Evolutionary conservation across 2,797 vertebrate species (phyloP), one percentile per base, ranked within the genome.

Genomic region (Clarias laeviceps): DNA sequence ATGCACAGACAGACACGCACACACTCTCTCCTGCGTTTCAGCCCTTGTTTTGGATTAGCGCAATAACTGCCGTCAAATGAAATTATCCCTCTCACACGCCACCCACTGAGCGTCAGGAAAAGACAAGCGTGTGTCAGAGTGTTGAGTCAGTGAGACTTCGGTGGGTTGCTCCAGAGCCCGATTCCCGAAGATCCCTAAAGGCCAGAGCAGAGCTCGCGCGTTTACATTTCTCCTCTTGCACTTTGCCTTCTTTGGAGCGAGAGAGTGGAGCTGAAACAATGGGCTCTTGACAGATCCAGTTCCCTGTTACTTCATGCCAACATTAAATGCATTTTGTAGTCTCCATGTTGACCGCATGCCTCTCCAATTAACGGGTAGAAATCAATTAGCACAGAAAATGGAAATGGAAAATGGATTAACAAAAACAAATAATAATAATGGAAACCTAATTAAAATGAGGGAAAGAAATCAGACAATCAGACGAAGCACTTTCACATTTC

Each of bases 1-100:
- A 81, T 72, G 61, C 83, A 56, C 40, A 83, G 69, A 83, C 68
- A 83, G 64, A 80, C 65, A 84, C 65, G 24, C 66, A 29, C 66
- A 29, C 73, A 62, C 62, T 34, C 84, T 34, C 86, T 90, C 80
- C 68, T 89, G 92, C 93, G 93, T 94, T 94, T 94, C 94, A 94
- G 94, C 95, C 95, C 93, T 95, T 95, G 95, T 96, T 96, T 95
- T 94, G 95, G 93, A 95, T 96, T 95, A 95, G 87, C 90, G 89
- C 94, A 95, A 95, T 95, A 94, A 92, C 93, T 94, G 93, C 94
- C 95, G 95, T 96, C 95, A 95, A 90, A 94, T 92, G 89, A 94
- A 94, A 92, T 93, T 93, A 94, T 94, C 93, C 93, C 88, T 93
- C 90, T 92, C 88, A 89, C 90, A 88, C 89, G 90, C 95, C 95